A percentile compares a stretch with the other conserved stretches of the same genome.
phyloP scores from a whole-genome alignment of 2,888 invertebrate genomes.

The Chesias legatella region DNA sequence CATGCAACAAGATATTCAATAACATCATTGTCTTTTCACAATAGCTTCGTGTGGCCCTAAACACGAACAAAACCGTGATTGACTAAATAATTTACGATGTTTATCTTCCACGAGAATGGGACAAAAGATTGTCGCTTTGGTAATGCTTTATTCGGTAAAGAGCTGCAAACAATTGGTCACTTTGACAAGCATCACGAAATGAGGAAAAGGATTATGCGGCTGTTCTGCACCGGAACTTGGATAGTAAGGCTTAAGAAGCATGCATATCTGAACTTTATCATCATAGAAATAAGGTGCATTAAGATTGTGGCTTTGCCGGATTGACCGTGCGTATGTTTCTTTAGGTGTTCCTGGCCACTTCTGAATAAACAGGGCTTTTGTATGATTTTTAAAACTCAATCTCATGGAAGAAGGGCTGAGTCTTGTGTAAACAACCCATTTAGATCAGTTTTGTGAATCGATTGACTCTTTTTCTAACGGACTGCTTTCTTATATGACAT shows the following conservation, averaged over 20 bases:
- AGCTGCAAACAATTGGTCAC: constrained; percentile 69
- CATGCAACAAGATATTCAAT: constrained; percentile 33
- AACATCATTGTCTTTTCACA: constrained; percentile 33
- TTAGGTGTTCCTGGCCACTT: constrained; percentile 58
- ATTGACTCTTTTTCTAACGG: constrained; percentile 42
- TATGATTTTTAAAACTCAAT: constrained; percentile 48
- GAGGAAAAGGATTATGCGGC: constrained; percentile 66
- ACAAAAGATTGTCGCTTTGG: constrained; percentile 70
- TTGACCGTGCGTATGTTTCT: constrained; percentile 49
- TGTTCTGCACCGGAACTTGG: constrained; percentile 15
- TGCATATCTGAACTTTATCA: constrained; percentile 37
- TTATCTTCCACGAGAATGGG: constrained; percentile 57
- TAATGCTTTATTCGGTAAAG: constrained; percentile 50
- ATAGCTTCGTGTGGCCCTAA: constrained; percentile 56
- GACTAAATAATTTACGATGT: constrained; percentile 64
- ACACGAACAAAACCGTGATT: constrained; percentile 54
- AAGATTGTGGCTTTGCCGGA: constrained; percentile 20
- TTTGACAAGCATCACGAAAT: constrained; percentile 67
- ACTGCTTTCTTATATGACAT: constrained; percentile 35
- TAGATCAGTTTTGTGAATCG: constrained; percentile 47
- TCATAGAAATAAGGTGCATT: constrained; percentile 19
- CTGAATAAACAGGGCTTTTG: constrained; percentile 60
- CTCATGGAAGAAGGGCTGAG: constrained; percentile 51
- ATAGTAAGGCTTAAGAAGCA: neutral
- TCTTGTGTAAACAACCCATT: constrained; percentile 63